Evolutionary conservation across 2,888 invertebrate species (phyloP), one percentile per base, ranked within the genome.

Genomic region (Dolichopus griseipennis): DNA sequence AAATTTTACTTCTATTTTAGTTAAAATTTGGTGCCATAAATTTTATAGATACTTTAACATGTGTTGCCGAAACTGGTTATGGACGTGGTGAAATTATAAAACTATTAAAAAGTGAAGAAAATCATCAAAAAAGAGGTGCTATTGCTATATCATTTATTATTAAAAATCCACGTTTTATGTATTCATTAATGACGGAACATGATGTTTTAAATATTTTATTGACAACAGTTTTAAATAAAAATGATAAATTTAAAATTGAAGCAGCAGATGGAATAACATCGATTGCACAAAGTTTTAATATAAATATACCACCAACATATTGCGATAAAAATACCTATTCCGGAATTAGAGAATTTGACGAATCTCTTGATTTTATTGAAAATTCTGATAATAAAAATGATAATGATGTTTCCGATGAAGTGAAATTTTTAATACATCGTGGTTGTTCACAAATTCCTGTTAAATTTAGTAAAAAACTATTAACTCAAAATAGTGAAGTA

Each of bases 21-120:
- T 75, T 78, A 66, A 76, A 77, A 67, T 73, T 73, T 33, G 77
- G 78, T 65, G 79, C 77, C 7, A 75, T 75, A 68, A 76, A 74
- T 7, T 78, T 81, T 61, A 68, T 81, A 18, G 78, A 79, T 64
- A 78, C 76, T 0, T 73, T 82, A 1, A 78, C 77, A n/a, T 76
- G 75, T 66, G 81, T 82, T 0, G 82, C 78, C 1, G 80, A 82
- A 73, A 79, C 79, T 0, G 79, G 81, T 66, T 82, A 82, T 67
- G 81, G 81, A 65, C 78, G 79, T 69, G 81, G 80, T 18, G 80
- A 82, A 73, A 73, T 82, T 8, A 75, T 76, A 1, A 76, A 79
- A 52, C 71, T 80, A 5, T 69, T 82, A 63, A 78, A 78, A 63
- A 74, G 75, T 68, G 80, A 80, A 15, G 76, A 78, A 68, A 63